Evolutionary conservation across 2,113 vertebrate genomes (phyloP), one percentile per base, ranked within the genome.

Genomic region (Toxotes jaculatrix): DNA sequence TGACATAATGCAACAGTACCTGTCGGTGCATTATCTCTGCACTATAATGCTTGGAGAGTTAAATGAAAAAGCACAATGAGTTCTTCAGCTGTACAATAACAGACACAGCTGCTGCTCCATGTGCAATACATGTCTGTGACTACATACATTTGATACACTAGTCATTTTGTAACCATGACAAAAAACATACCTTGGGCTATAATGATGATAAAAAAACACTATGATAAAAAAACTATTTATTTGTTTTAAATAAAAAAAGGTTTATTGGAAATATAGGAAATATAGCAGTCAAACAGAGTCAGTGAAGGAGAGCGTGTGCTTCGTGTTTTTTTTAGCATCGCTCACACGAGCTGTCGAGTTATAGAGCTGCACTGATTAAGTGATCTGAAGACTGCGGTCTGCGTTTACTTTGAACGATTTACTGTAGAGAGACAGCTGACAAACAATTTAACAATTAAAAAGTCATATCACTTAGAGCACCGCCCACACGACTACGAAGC

Each of bases 361-460:
- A n/a, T 34, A n/a, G 0, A 17, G 59, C 17, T 71, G 66, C 16
- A 60, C 0, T 64, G 16, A 85, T 56, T 21, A 55, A 36, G n/a
- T 36, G 55, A 62, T 34, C 51, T 31, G 17, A 36, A 27, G 31
- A 45, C 23, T 36, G 43, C 17, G 4, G 34, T 34, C 21, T 49
- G 27, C 38, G 32, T 68, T 34, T 55, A 57, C 38, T n/a, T 53
- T 38, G 27, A 19, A 5, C 31, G 32, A 23, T 12, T 27, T 12
- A 23, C 34, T 47, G 43, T 11, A 40, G 32, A 12, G 36, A 67
- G 1, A 67, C 27, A 66, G 51, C 10, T 45, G 72, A 74, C 23
- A 77, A 85, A 76, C 51, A 69, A 53, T 73, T 83, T 32, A 82
- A 83, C 68, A 86, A 87, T 79, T 75, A 83, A 83, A 74, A 68